Evolutionary conservation across 2,797 vertebrate genomes (phyloP), one percentile per base, ranked within the genome.

Genomic region (Cynodonichthys magdalenae): DNA sequence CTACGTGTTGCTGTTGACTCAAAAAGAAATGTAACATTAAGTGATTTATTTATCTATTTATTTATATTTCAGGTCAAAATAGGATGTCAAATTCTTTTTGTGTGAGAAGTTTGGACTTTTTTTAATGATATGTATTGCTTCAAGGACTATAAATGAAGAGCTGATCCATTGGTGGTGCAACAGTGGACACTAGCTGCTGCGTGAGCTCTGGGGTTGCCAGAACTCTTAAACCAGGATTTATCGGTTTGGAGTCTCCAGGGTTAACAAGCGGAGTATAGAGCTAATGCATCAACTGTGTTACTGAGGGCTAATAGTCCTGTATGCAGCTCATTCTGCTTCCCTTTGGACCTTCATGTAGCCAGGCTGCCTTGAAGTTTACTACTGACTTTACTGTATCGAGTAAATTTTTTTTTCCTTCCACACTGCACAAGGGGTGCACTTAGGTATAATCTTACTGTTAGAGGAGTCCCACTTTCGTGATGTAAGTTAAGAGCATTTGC

Each of bases 271-370:
- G 65, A 84, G 74, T 77, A 71, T 57, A 72, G 62, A 80, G 61
- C 63, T 80, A 83, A 81, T 87, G 81, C 72, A 86, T 89, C 79
- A 89, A 80, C 65, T 79, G 69, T 74, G 64, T 71, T 86, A 79
- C 74, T 69, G 71, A 68, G 71, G 64, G 69, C 80, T 83, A 88
- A 84, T 81, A 84, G 83, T 83, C 74, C 78, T 74, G 77, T 63
- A 71, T 79, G 75, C 80, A 76, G 65, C 82, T 63, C 65, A 72
- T 71, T 75, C 77, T 64, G 63, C 66, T 65, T 85, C 68, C 64
- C 71, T 69, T 71, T 72, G 71, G 71, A 75, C 63, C 70, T 79
- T 59, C 73, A 56, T 64, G 59, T 55, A 63, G 72, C 59, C 48
- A 65, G 39, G 58, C 60, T 67, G 44, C 73, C 69, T 70, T 39